Percentiles rank a stretch among this genome's conserved stretches.
Evolutionary conservation across 2,113 vertebrate genomes (phyloP).

Genomic region (Herpetotheres cachinnans): DNA sequence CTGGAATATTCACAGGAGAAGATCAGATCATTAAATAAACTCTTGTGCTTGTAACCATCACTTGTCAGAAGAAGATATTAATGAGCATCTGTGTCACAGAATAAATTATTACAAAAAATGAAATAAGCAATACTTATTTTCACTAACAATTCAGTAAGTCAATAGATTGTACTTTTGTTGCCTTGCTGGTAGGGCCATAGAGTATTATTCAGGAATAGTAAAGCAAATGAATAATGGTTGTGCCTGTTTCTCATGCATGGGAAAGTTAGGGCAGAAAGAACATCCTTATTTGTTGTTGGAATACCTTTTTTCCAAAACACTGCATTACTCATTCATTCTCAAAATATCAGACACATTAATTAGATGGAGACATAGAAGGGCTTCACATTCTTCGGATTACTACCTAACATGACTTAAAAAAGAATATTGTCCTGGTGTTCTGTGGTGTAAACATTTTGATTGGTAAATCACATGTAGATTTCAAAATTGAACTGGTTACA

Average conservation of each 20-base stretch:
- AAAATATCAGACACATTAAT: slow-evolving; percentile 3
- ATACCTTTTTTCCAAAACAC: background rate
- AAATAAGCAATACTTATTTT: background rate
- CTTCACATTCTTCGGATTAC: background rate
- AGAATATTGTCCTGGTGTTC: background rate
- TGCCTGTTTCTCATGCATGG: background rate
- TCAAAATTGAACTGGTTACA: background rate
- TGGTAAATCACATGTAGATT: background rate
- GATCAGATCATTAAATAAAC: background rate
- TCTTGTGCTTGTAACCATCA: background rate
- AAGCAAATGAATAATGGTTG: background rate
- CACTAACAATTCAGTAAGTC: background rate
- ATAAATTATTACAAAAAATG: background rate
- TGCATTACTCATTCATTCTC: background rate
- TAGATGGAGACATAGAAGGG: background rate
- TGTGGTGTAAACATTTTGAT: background rate
- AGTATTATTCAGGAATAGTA: background rate
- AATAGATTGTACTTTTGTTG: background rate
- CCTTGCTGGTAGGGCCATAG: background rate
- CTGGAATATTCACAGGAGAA: background rate
- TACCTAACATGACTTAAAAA: background rate
- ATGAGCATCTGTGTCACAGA: background rate
- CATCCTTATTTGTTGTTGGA: background rate
- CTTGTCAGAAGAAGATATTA: background rate
- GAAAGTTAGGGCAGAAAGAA: background rate